Conservation (phyloP, 2,888 invertebrate genomes). For the Malacosoma neustria region DNA sequence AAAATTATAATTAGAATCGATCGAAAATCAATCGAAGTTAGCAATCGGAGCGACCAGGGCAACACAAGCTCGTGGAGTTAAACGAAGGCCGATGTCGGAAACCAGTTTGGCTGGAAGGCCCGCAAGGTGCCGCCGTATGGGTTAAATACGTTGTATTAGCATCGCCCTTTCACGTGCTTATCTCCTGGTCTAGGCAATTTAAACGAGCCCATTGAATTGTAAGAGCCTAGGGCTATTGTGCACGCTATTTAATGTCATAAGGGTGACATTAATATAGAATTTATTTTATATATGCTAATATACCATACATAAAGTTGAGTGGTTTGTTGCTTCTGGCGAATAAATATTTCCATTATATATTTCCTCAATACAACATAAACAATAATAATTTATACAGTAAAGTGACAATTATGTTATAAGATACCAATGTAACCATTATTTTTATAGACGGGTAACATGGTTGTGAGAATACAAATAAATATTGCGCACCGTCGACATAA, state of each 20-base stretch:
- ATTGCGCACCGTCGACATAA: not conserved
- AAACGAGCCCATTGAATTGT: slow-evolving; percentile 60
- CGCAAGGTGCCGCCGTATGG: slow-evolving; percentile 66
- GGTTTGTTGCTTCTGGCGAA: too few species aligned
- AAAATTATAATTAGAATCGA: slow-evolving; percentile 28
- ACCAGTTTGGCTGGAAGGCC: slow-evolving; percentile 62
- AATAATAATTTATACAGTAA: not conserved
- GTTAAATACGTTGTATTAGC: slow-evolving; percentile 68
- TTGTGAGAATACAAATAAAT: not conserved
- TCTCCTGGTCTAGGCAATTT: slow-evolving; percentile 54
- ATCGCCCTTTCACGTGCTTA: slow-evolving; percentile 68
- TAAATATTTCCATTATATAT: too few species aligned
- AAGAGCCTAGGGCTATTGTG: not conserved
- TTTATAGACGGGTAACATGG: not conserved
- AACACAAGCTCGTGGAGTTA: slow-evolving; percentile 45
- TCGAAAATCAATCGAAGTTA: slow-evolving; percentile 52
- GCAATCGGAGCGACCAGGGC: slow-evolving; percentile 53
- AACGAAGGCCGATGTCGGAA: slow-evolving; percentile 57
- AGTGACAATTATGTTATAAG: not conserved
- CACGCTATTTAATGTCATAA: not conserved
- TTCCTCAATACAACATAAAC: too few species aligned
- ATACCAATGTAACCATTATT: not conserved
- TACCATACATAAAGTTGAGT: too few species aligned
- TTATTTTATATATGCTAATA: too few species aligned
- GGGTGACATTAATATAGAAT: not conserved